Percentiles rank a stretch among this genome's conserved stretches.
phyloP scores from a whole-genome alignment of 2,888 invertebrate species.

The Noctua fimbriata region DNA sequence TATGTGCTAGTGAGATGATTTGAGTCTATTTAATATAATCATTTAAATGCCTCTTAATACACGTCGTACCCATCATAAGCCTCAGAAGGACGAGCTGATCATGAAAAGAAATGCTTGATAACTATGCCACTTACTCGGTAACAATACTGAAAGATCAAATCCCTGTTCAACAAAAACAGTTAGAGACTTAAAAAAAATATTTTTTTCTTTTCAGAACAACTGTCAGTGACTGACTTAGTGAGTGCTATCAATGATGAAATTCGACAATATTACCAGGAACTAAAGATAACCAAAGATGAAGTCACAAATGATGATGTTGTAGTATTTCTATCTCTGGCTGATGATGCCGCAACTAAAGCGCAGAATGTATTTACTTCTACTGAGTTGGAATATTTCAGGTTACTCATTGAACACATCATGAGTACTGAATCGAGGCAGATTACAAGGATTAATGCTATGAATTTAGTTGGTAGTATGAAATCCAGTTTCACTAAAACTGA shows the following conservation, averaged over 20 bases:
- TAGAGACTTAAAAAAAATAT: background rate
- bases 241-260: constrained; percentile 82
- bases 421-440: constrained; percentile 82
- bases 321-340: constrained; percentile 81
- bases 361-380: constrained; percentile 82
- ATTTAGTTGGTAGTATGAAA: constrained; percentile 82
- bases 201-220: constrained; percentile 68
- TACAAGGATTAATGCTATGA: constrained; percentile 82
- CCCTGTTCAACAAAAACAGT: no score
- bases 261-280: constrained; percentile 79
- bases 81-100: background rate
- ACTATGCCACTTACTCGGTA: background rate
- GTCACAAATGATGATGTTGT: constrained; percentile 81
- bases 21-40: background rate
- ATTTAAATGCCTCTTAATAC: background rate
- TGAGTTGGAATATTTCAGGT: constrained; percentile 84
- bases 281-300: constrained; percentile 83
- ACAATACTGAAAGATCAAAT: background rate
- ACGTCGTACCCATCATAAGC: background rate
- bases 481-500: constrained; percentile 81
- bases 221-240: constrained; percentile 74
- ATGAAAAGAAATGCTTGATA: background rate
- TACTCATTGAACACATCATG: constrained; percentile 85
- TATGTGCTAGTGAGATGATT: no score
- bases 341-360: constrained; percentile 83